Conservation (phyloP, 2,113 vertebrate genomes). For the Anser cygnoides region DNA sequence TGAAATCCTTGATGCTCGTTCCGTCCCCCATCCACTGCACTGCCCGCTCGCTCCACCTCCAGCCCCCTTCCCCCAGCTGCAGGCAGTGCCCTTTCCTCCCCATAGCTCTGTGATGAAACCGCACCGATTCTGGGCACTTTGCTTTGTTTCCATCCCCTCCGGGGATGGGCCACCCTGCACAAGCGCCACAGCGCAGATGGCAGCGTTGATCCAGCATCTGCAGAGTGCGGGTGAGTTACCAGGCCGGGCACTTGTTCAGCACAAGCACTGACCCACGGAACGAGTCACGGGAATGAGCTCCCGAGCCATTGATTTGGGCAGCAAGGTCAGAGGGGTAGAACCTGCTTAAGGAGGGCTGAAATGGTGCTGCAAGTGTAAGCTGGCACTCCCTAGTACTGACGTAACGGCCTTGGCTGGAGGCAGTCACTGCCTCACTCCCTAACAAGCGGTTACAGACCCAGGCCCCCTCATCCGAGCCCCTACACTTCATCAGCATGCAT, state of each 20-base stretch:
- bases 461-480: not conserved
- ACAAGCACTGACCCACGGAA: not conserved
- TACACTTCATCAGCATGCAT: not conserved
- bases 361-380: not conserved
- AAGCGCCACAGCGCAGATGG: not conserved
- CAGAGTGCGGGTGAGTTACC: not conserved
- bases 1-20: not conserved
- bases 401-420: not conserved
- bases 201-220: rapidly evolving
- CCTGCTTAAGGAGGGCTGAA: not conserved
- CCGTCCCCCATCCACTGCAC: not conserved
- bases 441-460: not conserved
- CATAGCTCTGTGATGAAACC: not conserved
- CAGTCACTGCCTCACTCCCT: not conserved
- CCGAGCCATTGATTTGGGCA: not conserved
- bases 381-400: not conserved
- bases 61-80: not conserved
- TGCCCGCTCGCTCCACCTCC: not conserved
- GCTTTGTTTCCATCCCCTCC: not conserved
- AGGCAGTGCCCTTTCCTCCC: not conserved
- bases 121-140: not conserved
- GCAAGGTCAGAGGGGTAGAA: not conserved
- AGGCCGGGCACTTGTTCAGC: not conserved
- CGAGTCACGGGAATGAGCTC: not conserved
- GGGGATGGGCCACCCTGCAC: rapidly evolving